These are phyloP conservation scores for Lasioglossum lativentre DNA, from an alignment of 2,888 invertebrate species.

Conservation along the genomic window DNA sequence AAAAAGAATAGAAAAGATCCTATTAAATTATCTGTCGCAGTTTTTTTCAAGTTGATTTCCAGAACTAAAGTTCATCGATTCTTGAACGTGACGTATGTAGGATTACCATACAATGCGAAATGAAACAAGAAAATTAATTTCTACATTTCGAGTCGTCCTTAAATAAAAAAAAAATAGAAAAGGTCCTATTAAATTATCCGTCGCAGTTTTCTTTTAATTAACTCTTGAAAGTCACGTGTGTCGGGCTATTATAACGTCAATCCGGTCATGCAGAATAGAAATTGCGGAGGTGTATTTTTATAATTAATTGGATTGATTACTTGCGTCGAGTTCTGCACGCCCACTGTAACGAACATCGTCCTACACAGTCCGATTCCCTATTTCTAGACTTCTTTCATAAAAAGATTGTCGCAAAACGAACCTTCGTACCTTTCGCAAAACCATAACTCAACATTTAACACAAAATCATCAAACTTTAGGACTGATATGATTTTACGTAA, in stretches of 20 bases:
- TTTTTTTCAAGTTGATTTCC: too few relatives aligned
- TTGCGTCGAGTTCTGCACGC: too few relatives aligned
- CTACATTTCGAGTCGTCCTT: too few relatives aligned
- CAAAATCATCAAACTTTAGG: neutral
- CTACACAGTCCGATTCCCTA: neutral
- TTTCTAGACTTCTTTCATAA: neutral
- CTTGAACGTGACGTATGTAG: neutral
- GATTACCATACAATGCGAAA: too few relatives aligned
- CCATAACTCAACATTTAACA: too few relatives aligned
- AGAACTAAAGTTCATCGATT: too few relatives aligned
- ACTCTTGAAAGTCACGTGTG: neutral
- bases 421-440: neutral
- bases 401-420: neutral
- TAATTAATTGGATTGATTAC: constrained; percentile 5
- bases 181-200: neutral
- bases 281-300: constrained; percentile 6
- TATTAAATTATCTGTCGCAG: neutral
- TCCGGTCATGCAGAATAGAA: neutral
- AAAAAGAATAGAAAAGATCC: neutral
- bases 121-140: too few relatives aligned
- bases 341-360: neutral
- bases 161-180: too few relatives aligned
- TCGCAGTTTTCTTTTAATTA: too few relatives aligned
- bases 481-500: neutral
- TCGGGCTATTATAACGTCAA: neutral